A percentile compares a stretch with the other conserved stretches of the same genome.
These are phyloP conservation scores for Drosophila putrida DNA, from an alignment of 2,888 invertebrate genomes.

Conservation along the genomic window DNA sequence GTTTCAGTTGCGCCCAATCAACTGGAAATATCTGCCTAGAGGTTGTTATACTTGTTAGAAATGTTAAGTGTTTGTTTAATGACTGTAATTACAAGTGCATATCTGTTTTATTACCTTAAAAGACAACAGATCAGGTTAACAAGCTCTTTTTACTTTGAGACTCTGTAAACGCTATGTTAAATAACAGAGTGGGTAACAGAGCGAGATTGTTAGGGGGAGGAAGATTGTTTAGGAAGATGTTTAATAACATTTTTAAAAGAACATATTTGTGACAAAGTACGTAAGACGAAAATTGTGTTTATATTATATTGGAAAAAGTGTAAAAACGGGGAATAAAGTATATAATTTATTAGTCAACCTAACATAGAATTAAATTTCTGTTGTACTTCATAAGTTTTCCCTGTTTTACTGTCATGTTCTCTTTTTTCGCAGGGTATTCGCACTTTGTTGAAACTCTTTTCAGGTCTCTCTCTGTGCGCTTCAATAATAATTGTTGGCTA, in stretches of 20 bases:
- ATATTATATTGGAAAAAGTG: too few relatives aligned
- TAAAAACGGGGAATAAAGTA: too few relatives aligned
- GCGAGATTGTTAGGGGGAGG: neutral
- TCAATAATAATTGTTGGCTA: constrained; percentile 1
- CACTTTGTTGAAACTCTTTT: neutral
- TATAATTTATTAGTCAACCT: neutral
- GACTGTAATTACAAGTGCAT: neutral
- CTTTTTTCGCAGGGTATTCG: neutral
- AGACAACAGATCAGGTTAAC: neutral
- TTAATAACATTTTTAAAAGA: too few relatives aligned
- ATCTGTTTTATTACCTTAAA: neutral
- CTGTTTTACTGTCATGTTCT: neutral
- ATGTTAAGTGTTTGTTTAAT: constrained; percentile 1
- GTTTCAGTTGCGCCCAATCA: constrained; percentile 1
- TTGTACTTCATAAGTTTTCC: neutral
- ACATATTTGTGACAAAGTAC: too few relatives aligned
- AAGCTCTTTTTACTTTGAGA: neutral
- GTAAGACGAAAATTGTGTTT: too few relatives aligned
- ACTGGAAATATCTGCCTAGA: neutral
- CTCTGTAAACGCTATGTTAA: neutral
- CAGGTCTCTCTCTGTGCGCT: neutral
- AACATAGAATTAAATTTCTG: neutral
- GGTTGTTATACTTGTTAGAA: neutral
- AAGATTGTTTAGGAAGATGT: too few relatives aligned
- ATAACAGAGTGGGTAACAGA: neutral